A percentile compares a stretch with the other conserved stretches of the same genome.
phyloP scores from a whole-genome alignment of 92 coral and sea anemone species.

The Phenganax marumi region DNA sequence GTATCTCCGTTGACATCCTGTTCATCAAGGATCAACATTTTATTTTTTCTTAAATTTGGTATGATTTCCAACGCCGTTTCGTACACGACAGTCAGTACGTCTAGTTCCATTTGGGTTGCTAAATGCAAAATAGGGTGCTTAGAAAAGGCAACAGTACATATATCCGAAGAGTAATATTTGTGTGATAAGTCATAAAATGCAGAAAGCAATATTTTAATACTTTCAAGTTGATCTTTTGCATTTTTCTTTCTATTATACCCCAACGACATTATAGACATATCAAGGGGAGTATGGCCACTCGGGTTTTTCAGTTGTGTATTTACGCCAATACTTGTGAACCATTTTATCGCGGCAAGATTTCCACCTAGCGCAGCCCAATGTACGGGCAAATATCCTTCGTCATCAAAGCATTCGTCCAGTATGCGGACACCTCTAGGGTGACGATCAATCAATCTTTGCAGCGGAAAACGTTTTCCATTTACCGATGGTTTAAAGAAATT shows the following conservation, averaged over 20 bases:
- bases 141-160: not conserved
- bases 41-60: not conserved
- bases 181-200: not conserved
- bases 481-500: constrained; percentile 39
- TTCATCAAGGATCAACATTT: not conserved
- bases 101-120: not conserved
- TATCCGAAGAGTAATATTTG: not conserved
- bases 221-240: not conserved
- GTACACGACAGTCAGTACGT: not conserved
- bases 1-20: not conserved
- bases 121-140: not conserved
- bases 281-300: constrained; percentile 46
- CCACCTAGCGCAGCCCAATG: constrained; percentile 81
- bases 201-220: not conserved
- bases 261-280: constrained; percentile 52
- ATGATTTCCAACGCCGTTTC: constrained; percentile 1
- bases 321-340: constrained; percentile 57
- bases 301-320: constrained; percentile 28
- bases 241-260: not conserved
- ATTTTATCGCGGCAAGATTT: constrained; percentile 49
- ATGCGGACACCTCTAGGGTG: constrained; percentile 52
- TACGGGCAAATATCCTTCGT: constrained; percentile 63
- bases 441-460: constrained; percentile 36
- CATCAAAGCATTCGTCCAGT: constrained; percentile 51
- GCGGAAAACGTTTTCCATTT: constrained; percentile 13